Evolutionary conservation across 2,888 invertebrate species (phyloP).

Genomic region (Chrysomela aeneicollis): DNA sequence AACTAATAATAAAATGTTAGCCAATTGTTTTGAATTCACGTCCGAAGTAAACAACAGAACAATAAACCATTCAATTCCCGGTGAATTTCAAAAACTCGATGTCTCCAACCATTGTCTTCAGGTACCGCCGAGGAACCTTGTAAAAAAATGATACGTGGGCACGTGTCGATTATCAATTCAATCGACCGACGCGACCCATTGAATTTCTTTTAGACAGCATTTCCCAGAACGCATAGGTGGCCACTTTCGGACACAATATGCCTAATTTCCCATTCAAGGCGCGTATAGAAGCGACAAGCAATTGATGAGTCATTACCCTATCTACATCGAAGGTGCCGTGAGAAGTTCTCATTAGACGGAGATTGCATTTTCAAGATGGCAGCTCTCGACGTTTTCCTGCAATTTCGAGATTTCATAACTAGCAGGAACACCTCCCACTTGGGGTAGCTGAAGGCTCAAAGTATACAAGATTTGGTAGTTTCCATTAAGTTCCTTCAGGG

Average conservation of each 20-base stretch:
- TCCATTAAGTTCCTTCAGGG: too few relatives aligned
- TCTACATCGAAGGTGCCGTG: background rate
- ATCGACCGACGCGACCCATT: background rate
- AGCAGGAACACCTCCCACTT: too few relatives aligned
- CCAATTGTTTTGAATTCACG: too few relatives aligned
- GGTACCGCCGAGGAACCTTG: background rate
- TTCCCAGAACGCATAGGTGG: conserved; percentile 39
- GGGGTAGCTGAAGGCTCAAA: too few relatives aligned
- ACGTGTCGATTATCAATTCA: background rate
- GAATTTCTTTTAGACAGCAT: conserved; percentile 11
- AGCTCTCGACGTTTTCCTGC: too few relatives aligned
- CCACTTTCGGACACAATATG: conserved; percentile 27
- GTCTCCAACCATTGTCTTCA: background rate
- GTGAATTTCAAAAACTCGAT: background rate
- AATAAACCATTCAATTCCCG: too few relatives aligned
- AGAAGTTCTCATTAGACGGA: background rate
- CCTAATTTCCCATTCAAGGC: conserved; percentile 34
- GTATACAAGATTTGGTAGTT: too few relatives aligned
- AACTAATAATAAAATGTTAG: too few relatives aligned
- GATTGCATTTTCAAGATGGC: too few relatives aligned
- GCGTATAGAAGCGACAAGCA: conserved; percentile 43
- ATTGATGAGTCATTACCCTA: conserved; percentile 47
- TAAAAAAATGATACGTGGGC: conserved; percentile 4
- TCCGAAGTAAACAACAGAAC: too few relatives aligned
- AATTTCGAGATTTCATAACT: too few relatives aligned